Evolutionary conservation across 2,797 vertebrate species (phyloP).

Genomic region (Tadarida brasiliensis): DNA sequence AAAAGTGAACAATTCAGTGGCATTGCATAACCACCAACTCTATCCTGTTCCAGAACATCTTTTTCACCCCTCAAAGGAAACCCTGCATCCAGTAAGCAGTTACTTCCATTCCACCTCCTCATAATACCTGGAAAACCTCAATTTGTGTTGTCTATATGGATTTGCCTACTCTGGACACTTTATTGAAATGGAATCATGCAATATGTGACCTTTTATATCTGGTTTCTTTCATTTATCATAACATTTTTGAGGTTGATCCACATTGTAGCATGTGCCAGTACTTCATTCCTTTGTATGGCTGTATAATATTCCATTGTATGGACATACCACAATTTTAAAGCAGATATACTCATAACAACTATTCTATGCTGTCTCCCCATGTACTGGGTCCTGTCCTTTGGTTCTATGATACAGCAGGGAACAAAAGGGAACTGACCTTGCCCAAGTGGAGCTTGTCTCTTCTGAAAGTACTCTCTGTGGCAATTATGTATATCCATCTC

Average conservation of each 20-base stretch:
- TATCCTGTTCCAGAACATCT: neutral
- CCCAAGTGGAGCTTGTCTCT: neutral
- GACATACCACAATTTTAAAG: neutral
- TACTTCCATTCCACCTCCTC: neutral
- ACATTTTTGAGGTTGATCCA: neutral
- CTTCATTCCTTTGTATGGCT: neutral
- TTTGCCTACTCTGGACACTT: neutral
- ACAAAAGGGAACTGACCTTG: neutral
- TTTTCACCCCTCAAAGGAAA: neutral
- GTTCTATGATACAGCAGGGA: neutral
- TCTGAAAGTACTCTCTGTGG: neutral
- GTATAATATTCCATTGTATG: neutral
- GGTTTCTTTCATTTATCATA: neutral
- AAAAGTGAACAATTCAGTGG: neutral
- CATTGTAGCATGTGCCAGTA: neutral
- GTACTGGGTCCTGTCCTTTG: neutral
- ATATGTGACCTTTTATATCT: neutral
- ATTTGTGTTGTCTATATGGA: neutral
- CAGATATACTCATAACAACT: neutral
- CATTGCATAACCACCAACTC: neutral
- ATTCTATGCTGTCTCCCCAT: neutral
- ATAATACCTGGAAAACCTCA: neutral
- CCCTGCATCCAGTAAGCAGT: neutral
- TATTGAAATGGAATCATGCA: neutral
- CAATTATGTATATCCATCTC: neutral